Evolutionary conservation across 92 coral and sea anemone genomes (phyloP).

Genomic region (Phenganax stokvisi): DNA sequence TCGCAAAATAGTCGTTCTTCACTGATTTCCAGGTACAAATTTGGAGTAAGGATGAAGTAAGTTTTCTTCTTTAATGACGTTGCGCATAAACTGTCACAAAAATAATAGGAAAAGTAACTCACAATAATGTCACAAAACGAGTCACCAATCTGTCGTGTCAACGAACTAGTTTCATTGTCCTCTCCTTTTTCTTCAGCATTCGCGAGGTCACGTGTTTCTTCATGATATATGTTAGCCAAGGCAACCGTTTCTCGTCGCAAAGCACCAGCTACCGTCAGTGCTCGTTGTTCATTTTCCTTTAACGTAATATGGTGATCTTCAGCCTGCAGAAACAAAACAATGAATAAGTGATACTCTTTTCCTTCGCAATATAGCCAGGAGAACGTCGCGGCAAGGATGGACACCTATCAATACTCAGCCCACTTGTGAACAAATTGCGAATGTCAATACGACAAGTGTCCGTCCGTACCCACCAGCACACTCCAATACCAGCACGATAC

Average conservation of each 20-base stretch:
- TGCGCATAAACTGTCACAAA: background rate
- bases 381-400: too few relatives aligned
- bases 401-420: too few relatives aligned
- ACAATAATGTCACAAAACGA: constrained; percentile 84
- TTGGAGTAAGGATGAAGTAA: too few relatives aligned
- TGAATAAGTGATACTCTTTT: background rate
- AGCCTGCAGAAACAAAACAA: constrained; percentile 51
- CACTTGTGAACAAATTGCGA: too few relatives aligned
- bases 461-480: too few relatives aligned
- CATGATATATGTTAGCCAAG: constrained; percentile 76
- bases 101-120: constrained; percentile 29
- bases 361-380: background rate
- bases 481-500: too few relatives aligned
- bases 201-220: constrained; percentile 76
- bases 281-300: constrained; percentile 66
- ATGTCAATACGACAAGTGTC: too few relatives aligned
- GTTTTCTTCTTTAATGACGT: too few relatives aligned
- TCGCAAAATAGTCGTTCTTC: too few relatives aligned
- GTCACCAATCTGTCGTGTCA: constrained; percentile 79
- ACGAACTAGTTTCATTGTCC: constrained; percentile 55
- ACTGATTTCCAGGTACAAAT: too few relatives aligned
- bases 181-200: constrained; percentile 81
- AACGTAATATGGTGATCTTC: constrained; percentile 73
- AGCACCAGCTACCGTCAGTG: constrained; percentile 53
- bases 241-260: constrained; percentile 69